Evolutionary conservation across 2,113 vertebrate species (phyloP), one percentile per base, ranked within the genome.

Genomic region (Rafetus swinhoei): DNA sequence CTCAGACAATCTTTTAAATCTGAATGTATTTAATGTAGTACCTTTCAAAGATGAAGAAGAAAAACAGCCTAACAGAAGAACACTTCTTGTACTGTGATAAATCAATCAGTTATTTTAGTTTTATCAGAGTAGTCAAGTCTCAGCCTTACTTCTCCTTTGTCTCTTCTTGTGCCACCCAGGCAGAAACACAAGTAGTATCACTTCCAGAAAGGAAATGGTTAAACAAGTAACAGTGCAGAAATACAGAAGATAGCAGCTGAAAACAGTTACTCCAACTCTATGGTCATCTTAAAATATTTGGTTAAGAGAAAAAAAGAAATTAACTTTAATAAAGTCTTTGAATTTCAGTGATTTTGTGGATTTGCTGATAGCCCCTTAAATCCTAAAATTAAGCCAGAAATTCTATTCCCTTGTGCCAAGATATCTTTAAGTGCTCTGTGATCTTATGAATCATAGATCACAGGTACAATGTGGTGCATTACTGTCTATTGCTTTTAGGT

Each of bases 331-430:
- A 59, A 55, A 76, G 45, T 83, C 18, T 52, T 27, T 79, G 82
- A 69, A 69, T 69, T 35, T 35, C 65, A 32, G 19, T n/a, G 65
- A 35, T 69, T 69, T 35, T 35, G 32, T 35, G 24, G 76, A 65
- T 65, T 90, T 84, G 54, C 11, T 56, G 35, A 50, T 56, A 22
- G 22, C 1, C 16, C 35, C 7, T 0, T 69, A 94, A 91, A 93
- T 86, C 35, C 84, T 65, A 86, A 88, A 87, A 27, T 88, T 69
- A 95, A 85, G 57, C 35, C 85, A 94, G 76, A 95, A 93, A 89
- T 39, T 86, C 55, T 77, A 53, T 90, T 69, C 7, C 54, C 10
- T 54, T 88, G 19, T 87, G 72, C 77, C 81, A 95, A 94, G 29
- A 53, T 5, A 80, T 76, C 72, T 52, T 87, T 39, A 91, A 79